These are phyloP conservation scores for Eurois occulta DNA, from an alignment of 2,888 invertebrate species.

Conservation along the genomic window DNA sequence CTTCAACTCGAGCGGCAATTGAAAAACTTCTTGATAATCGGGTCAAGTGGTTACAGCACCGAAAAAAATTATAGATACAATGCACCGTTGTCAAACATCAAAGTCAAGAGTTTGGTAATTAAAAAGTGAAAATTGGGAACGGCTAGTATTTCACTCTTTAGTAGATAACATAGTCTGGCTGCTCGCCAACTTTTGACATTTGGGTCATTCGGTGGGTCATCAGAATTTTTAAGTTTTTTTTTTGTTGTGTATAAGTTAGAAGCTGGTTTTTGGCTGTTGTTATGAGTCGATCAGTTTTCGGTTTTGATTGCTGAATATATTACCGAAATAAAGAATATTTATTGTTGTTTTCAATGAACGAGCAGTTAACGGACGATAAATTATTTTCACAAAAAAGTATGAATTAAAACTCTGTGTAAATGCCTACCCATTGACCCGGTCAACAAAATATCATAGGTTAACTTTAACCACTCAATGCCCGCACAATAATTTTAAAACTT, in stretches of 20 bases:
- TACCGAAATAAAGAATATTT: constrained; percentile 17
- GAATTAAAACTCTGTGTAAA: not conserved
- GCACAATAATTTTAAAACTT: not conserved
- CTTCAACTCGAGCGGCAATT: constrained; percentile 53
- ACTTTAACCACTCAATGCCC: not conserved
- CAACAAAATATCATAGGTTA: constrained; percentile 3
- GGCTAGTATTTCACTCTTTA: constrained; percentile 80
- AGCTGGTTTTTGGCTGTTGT: constrained; percentile 27
- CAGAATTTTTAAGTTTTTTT: constrained; percentile 65
- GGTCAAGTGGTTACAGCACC: constrained; percentile 68
- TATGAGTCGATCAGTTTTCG: constrained; percentile 37
- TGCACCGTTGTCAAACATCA: constrained; percentile 76
- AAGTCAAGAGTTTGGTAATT: constrained; percentile 85
- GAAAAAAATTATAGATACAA: constrained; percentile 62
- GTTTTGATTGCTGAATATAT: constrained; percentile 43
- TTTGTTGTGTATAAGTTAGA: constrained; percentile 45
- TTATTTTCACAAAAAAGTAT: not conserved
- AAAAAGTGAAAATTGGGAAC: constrained; percentile 87
- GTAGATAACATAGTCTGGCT: constrained; percentile 85
- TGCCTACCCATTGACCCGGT: not conserved
- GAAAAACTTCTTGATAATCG: constrained; percentile 61
- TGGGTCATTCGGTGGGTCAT: constrained; percentile 83
- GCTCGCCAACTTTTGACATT: constrained; percentile 81
- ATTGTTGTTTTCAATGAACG: constrained; percentile 14
- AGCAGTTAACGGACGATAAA: not conserved